These are phyloP conservation scores for Nipponia nippon DNA, from an alignment of 2,113 vertebrate genomes.

Conservation along the genomic window DNA sequence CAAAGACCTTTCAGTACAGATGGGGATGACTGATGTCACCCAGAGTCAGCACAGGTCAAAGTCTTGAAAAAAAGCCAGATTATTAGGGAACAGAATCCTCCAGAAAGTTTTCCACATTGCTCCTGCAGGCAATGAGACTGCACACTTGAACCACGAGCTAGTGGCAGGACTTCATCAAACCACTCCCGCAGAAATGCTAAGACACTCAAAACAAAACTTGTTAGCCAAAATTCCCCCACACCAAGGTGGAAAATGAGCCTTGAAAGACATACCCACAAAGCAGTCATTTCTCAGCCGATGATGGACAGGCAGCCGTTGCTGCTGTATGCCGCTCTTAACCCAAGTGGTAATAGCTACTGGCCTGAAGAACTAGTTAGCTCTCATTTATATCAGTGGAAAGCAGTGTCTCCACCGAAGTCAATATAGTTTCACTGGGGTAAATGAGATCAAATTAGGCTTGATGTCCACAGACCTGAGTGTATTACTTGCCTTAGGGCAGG, in stretches of 20 bases:
- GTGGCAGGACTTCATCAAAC: neutral
- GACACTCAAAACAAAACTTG: neutral
- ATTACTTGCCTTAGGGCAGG: slow-evolving; percentile 39
- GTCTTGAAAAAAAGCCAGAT: neutral
- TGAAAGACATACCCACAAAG: neutral
- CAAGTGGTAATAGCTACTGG: neutral
- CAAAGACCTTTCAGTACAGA: neutral
- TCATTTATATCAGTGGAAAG: slow-evolving; percentile 39
- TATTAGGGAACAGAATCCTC: neutral
- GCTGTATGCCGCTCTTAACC: neutral
- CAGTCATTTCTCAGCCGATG: neutral
- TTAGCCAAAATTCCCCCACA: slow-evolving; percentile 28
- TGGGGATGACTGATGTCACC: neutral
- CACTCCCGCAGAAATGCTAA: neutral
- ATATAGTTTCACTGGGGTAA: slow-evolving; percentile 42
- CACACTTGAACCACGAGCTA: neutral
- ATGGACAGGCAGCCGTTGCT: neutral
- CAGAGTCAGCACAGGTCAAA: neutral
- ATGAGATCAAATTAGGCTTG: slow-evolving; percentile 48
- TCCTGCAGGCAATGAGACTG: neutral
- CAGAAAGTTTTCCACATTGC: neutral
- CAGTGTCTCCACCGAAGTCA: slow-evolving; percentile 39
- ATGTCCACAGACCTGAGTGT: slow-evolving; percentile 46
- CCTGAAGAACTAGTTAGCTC: slow-evolving; percentile 38
- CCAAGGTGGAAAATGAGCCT: neutral